Conservation (phyloP, 2,888 invertebrate species). For the Philereme vetulata region DNA sequence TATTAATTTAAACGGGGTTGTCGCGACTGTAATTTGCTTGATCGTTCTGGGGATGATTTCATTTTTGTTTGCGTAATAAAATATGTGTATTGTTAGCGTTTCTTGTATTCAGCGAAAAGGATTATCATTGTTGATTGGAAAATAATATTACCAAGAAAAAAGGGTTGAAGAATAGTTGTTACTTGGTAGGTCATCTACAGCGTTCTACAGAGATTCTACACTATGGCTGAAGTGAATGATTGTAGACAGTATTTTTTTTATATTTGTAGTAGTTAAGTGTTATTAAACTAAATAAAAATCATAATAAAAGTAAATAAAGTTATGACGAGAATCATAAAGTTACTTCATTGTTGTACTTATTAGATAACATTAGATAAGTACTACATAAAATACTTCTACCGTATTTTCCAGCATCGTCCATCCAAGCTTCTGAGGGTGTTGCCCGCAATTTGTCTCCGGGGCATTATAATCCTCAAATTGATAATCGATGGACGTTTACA, state of each 20-base stretch:
- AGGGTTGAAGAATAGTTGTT: background rate
- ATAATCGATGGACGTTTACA: slow-evolving; percentile 65
- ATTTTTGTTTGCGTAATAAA: slow-evolving; percentile 41
- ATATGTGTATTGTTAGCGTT: background rate
- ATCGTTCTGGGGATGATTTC: slow-evolving; percentile 36
- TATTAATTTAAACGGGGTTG: slow-evolving; percentile 48
- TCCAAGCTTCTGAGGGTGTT: slow-evolving; percentile 43
- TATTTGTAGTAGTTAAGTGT: too few relatives aligned
- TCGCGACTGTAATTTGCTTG: slow-evolving; percentile 41
- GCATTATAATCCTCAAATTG: slow-evolving; percentile 63
- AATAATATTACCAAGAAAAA: background rate
- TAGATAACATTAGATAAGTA: background rate
- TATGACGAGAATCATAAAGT: too few relatives aligned
- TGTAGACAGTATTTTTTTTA: too few relatives aligned
- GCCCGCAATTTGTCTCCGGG: slow-evolving; percentile 59
- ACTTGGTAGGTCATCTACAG: slow-evolving; percentile 3
- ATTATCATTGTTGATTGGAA: background rate
- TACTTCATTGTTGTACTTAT: background rate
- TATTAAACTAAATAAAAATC: too few relatives aligned
- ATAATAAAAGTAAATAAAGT: too few relatives aligned
- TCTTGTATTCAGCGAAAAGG: background rate
- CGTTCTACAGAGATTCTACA: slow-evolving; percentile 3
- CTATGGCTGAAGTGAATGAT: too few relatives aligned
- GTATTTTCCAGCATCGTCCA: slow-evolving; percentile 45
- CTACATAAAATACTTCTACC: slow-evolving; percentile 14